Percentiles rank a stretch among this genome's conserved stretches.
phyloP scores from a whole-genome alignment of 2,888 invertebrate species.

The Macaria notata region DNA sequence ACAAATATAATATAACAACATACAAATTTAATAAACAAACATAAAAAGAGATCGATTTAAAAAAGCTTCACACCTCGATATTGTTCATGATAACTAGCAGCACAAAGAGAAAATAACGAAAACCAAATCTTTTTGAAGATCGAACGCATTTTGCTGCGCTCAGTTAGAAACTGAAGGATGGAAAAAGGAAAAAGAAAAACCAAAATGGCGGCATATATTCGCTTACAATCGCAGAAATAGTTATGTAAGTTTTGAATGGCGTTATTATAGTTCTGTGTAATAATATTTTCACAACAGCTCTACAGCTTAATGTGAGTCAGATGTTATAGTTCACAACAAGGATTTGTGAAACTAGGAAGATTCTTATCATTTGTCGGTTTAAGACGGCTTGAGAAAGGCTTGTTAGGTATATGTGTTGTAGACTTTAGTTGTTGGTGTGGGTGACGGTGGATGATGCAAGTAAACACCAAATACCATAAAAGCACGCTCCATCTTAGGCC shows the following conservation, averaged over 20 bases:
- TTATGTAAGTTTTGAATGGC: slow-evolving; percentile 12
- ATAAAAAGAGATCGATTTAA: background rate
- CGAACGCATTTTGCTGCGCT: slow-evolving; percentile 21
- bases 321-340: no score
- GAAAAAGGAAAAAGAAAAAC: background rate
- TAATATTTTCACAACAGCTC: slow-evolving; percentile 9
- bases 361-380: no score
- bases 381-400: no score
- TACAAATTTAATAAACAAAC: background rate
- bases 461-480: no score
- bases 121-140: slow-evolving; percentile 30
- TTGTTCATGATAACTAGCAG: slow-evolving; percentile 64
- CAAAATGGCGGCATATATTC: slow-evolving; percentile 7
- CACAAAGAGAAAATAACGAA: slow-evolving; percentile 37
- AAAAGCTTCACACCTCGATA: slow-evolving; percentile 56
- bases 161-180: background rate
- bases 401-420: no score
- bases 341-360: no score
- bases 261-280: slow-evolving; percentile 20
- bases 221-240: slow-evolving; percentile 3
- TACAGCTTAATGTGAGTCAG: background rate
- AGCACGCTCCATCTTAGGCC: no score
- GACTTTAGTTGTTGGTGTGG: no score
- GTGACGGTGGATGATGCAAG: no score
- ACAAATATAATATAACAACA: slow-evolving; percentile 3